A percentile compares a stretch with the other conserved stretches of the same genome.
Evolutionary conservation across 2,797 vertebrate species (phyloP).

Genomic region (Melanotaenia pygmaea): DNA sequence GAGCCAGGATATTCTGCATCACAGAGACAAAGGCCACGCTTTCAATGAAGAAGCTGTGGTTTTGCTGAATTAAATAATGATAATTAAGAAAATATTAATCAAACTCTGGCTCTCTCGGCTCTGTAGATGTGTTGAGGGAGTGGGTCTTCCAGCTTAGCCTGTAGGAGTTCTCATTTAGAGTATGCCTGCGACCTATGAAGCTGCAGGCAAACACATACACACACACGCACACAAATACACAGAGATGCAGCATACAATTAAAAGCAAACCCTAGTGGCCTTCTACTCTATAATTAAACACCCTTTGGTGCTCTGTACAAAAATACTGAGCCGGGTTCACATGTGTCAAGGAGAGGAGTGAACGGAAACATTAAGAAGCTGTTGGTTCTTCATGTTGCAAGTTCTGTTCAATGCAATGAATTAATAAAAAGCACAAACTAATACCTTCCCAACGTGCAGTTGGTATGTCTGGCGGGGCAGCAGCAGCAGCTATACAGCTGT

Average conservation of each 20-base stretch:
- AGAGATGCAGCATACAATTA: constrained; percentile 73
- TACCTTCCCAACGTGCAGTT: constrained; percentile 75
- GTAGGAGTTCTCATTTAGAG: constrained; percentile 80
- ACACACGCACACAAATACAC: constrained; percentile 52
- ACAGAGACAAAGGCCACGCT: constrained; percentile 68
- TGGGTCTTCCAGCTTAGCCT: constrained; percentile 79
- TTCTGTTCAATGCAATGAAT: constrained; percentile 71
- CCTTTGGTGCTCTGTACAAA: constrained; percentile 67
- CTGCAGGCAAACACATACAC: constrained; percentile 69
- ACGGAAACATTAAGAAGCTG: constrained; percentile 54
- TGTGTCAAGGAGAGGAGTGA: constrained; percentile 61
- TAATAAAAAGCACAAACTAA: constrained; percentile 80
- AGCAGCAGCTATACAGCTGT: constrained; percentile 79
- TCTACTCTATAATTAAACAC: constrained; percentile 85
- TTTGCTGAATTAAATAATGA: constrained; percentile 81
- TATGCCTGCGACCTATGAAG: constrained; percentile 66
- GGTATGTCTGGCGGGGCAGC: constrained; percentile 71
- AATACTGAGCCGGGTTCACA: constrained; percentile 65
- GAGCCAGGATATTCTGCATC: constrained; percentile 69
- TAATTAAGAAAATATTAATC: constrained; percentile 86
- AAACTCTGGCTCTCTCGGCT: constrained; percentile 69
- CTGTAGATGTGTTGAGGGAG: constrained; percentile 62
- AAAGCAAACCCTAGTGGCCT: constrained; percentile 76
- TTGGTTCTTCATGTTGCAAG: constrained; percentile 47
- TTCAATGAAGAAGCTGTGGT: constrained; percentile 54